A percentile compares a stretch with the other conserved stretches of the same genome.
Conservation (phyloP, 2,888 invertebrate genomes). For the Meghimatium bilineatum region DNA sequence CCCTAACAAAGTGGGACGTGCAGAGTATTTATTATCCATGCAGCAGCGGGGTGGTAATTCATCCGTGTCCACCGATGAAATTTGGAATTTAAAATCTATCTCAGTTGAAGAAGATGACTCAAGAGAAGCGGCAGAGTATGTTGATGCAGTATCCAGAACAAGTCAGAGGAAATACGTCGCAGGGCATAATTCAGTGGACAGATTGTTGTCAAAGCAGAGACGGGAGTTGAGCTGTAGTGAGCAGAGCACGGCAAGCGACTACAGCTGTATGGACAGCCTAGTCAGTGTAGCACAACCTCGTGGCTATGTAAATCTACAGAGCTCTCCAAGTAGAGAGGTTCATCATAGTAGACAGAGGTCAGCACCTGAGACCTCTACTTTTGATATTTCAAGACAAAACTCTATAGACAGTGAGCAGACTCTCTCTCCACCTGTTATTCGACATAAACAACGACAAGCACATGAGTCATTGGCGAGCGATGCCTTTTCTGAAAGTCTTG, state of each 20-base stretch:
- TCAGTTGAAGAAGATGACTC: slow-evolving; percentile 6
- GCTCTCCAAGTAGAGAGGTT: slow-evolving; percentile 6
- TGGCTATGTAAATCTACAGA: slow-evolving; percentile 29
- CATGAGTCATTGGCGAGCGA: slow-evolving; percentile 48
- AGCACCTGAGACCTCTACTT: slow-evolving; percentile 18
- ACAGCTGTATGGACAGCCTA: slow-evolving; percentile 8
- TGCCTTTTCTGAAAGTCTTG: slow-evolving; percentile 9
- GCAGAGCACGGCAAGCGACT: slow-evolving; percentile 10
- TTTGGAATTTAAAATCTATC: slow-evolving; percentile 22
- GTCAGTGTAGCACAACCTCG: background rate
- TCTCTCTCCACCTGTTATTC: slow-evolving; percentile 51
- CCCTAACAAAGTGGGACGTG: slow-evolving; percentile 46
- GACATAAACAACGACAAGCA: slow-evolving; percentile 56
- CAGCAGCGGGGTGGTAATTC: slow-evolving; percentile 39
- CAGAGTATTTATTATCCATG: slow-evolving; percentile 39
- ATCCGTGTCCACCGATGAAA: background rate
- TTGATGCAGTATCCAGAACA: slow-evolving; percentile 26
- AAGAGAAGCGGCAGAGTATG: slow-evolving; percentile 15
- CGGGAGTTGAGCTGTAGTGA: slow-evolving; percentile 31
- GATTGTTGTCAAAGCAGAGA: background rate
- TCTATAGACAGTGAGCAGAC: background rate
- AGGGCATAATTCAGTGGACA: slow-evolving; percentile 18
- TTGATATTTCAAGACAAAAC: background rate
- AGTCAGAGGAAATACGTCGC: slow-evolving; percentile 32
- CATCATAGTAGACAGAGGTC: slow-evolving; percentile 41